phyloP scores from a whole-genome alignment of 2,113 vertebrate genomes.

The Recurvirostra avosetta region DNA sequence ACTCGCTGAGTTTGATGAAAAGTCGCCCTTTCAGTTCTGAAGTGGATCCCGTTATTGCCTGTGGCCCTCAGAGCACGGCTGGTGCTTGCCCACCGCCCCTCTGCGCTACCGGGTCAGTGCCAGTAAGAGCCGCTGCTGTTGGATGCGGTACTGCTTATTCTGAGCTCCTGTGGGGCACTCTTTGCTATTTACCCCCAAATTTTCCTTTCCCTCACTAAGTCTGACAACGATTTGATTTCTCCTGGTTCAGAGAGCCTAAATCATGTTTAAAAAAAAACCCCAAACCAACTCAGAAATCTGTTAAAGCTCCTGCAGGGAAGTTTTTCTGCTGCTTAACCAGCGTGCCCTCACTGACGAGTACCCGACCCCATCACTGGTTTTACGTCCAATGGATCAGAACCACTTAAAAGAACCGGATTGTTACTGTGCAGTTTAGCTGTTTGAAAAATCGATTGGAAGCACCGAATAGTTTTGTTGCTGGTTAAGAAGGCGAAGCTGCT shows the following conservation, averaged over 20 bases:
- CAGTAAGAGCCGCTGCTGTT: not conserved
- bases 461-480: not conserved
- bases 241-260: not conserved
- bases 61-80: not conserved
- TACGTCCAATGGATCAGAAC: not conserved
- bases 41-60: not conserved
- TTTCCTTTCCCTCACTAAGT: not conserved
- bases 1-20: not conserved
- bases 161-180: not conserved
- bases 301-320: not conserved
- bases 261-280: not conserved
- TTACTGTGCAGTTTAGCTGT: not conserved
- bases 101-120: rapidly evolving
- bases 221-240: not conserved
- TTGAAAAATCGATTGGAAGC: not conserved
- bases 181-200: not conserved
- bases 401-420: not conserved
- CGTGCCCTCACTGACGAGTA: not conserved
- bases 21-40: not conserved
- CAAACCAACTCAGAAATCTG: not conserved
- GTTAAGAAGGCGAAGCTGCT: not conserved
- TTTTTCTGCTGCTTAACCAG: not conserved
- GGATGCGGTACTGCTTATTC: not conserved
- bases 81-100: not conserved
- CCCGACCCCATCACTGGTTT: not conserved